Base-by-base conservation (phyloP, 1,140 invertebrate genomes). In the Calliphora vicina region DNA sequence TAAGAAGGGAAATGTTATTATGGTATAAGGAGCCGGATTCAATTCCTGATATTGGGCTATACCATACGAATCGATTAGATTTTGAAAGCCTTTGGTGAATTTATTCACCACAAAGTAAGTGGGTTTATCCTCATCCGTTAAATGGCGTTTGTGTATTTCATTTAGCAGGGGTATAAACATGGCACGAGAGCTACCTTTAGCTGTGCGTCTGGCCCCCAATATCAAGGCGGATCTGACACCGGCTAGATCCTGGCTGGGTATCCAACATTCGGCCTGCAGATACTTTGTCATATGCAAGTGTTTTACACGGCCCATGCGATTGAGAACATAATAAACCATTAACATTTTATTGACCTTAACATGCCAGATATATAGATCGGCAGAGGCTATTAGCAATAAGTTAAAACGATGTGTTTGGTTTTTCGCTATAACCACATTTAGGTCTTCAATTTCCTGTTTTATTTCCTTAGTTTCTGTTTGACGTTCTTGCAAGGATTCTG, bases 201-300 rank as follows among this genome's bases (percentile, higher is more conserved):
- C 71, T 25, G 42, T 96, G 50, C 94, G 92, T 86, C 98, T 96
- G 50, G 97, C 97, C 91, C 97, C 98, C 86, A 96, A 93, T 71
- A 94, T 93, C 10, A 99, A 92, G 13, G 97, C 97, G 82, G 95
- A 93, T 86, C 97, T 96, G 45, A 99, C 97, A 35, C 93, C 92
- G 23, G 94, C 93, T 25, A 98, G 91, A 86, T 99, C 96, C 42
- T 93, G 91, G 0, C 94, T 93, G 0, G 98, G 97, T 84, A 97
- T 95, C 97, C 97, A 99, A 91, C 97, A 98, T 91, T 99, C 98
- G 10, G 96, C 97, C 84, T 99, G 97, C 50, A 99, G 91, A 92
- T 97, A 99, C 84, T 95, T 95, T 88, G 97, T 97, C 26, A 95
- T 95, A 10, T 97, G 95, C 86, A 96, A 94, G 91, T 96, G 94